Evolutionary conservation across 2,888 invertebrate species (phyloP).

Genomic region (Lycaena phlaeas): DNA sequence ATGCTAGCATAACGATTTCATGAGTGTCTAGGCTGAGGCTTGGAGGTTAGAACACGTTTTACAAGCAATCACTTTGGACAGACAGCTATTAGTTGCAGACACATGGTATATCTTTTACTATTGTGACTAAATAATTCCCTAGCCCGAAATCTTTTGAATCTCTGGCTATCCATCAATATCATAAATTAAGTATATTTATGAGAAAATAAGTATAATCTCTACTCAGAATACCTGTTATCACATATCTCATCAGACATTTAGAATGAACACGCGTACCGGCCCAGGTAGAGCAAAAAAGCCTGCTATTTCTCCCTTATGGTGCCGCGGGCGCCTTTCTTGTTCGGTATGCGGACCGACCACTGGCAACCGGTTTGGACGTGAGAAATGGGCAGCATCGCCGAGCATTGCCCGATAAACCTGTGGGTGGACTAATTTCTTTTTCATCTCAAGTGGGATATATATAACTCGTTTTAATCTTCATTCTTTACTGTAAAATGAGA

Average conservation of each 20-base stretch:
- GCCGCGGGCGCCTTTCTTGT: slow-evolving; percentile 60
- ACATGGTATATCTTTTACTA: too few relatives aligned
- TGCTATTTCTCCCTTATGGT: slow-evolving; percentile 53
- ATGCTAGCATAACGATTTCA: background rate
- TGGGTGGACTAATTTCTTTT: slow-evolving; percentile 31
- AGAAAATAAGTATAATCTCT: too few relatives aligned
- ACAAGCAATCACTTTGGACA: background rate
- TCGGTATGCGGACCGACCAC: slow-evolving; percentile 54
- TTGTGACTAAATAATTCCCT: too few relatives aligned
- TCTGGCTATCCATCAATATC: too few relatives aligned
- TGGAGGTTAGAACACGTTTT: slow-evolving; percentile 5
- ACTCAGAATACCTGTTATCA: too few relatives aligned
- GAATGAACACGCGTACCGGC: too few relatives aligned
- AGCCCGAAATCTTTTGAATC: too few relatives aligned
- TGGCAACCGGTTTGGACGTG: slow-evolving; percentile 55
- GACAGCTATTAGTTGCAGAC: too few relatives aligned
- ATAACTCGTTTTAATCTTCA: slow-evolving; percentile 1
- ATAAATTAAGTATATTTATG: too few relatives aligned
- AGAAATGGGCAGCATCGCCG: slow-evolving; percentile 48
- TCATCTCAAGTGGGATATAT: slow-evolving; percentile 14
- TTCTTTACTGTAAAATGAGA: slow-evolving; percentile 4
- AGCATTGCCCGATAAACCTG: slow-evolving; percentile 45
- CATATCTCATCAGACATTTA: too few relatives aligned
- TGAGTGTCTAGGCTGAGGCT: too few relatives aligned
- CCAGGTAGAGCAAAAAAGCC: slow-evolving; percentile 45